A percentile compares a stretch with the other conserved stretches of the same genome.
These are phyloP conservation scores for Agonopterix alstromeriana DNA, from an alignment of 2,888 invertebrate genomes.

Conservation along the genomic window DNA sequence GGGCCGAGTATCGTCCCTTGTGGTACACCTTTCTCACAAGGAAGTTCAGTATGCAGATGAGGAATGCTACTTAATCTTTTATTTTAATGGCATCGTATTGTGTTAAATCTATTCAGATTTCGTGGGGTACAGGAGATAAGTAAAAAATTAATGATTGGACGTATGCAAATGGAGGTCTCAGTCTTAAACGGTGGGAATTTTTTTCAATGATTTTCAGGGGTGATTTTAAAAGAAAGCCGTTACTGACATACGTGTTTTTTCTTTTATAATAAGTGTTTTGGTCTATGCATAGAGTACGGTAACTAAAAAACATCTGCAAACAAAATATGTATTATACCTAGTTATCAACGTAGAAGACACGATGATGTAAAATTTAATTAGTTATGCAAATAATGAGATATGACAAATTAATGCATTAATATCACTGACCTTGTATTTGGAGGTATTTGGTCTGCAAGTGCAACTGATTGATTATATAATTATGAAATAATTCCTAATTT, in stretches of 20 bases:
- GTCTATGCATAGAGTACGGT: too few species aligned
- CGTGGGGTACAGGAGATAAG: slow-evolving; percentile 51
- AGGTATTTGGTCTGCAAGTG: too few species aligned
- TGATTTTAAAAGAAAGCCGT: slow-evolving; percentile 14
- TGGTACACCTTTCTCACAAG: slow-evolving; percentile 60
- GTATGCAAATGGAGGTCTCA: slow-evolving; percentile 56
- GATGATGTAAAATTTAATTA: too few species aligned
- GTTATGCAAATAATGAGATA: too few species aligned
- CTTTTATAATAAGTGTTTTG: background rate
- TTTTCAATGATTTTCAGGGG: slow-evolving; percentile 26
- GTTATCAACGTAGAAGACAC: too few species aligned
- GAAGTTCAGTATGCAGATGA: slow-evolving; percentile 60
- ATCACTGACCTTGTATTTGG: too few species aligned
- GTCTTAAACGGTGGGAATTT: slow-evolving; percentile 55
- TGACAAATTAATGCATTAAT: too few species aligned
- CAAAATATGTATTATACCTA: too few species aligned
- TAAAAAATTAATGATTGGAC: slow-evolving; percentile 64
- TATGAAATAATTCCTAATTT: too few species aligned
- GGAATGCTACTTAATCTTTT: slow-evolving; percentile 67
- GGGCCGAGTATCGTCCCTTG: slow-evolving; percentile 48
- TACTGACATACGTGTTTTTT: background rate
- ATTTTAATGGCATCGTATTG: slow-evolving; percentile 74
- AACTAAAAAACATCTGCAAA: too few species aligned
- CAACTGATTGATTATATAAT: too few species aligned
- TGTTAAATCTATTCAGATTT: slow-evolving; percentile 52